These are phyloP conservation scores for Rhombomys opimus DNA, from an alignment of 2,113 vertebrate species.

Conservation along the genomic window DNA sequence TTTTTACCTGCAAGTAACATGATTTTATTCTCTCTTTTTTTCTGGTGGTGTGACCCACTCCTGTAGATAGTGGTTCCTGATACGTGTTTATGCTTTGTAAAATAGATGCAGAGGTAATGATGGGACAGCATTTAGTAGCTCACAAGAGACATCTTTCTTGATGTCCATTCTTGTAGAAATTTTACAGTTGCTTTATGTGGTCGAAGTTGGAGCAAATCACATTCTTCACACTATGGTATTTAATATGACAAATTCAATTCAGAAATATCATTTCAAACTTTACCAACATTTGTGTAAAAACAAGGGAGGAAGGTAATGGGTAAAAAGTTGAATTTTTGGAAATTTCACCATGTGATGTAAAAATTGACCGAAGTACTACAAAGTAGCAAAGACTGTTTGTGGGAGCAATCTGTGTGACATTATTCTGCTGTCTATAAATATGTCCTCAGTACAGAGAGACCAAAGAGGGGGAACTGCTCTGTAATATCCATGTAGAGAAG, in stretches of 20 bases:
- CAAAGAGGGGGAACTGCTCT: constrained; percentile 8
- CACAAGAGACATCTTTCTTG: not conserved
- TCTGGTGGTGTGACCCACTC: not conserved
- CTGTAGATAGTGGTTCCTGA: not conserved
- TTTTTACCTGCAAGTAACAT: not conserved
- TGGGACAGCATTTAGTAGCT: not conserved
- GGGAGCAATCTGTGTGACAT: constrained; percentile 67
- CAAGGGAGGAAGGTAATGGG: not conserved
- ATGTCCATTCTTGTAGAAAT: not conserved
- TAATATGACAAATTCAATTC: constrained; percentile 51
- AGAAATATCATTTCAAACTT: not conserved
- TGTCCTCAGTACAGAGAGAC: constrained; percentile 48
- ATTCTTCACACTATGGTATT: constrained; percentile 46
- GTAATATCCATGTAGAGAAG: constrained; percentile 53
- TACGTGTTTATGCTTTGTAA: not conserved
- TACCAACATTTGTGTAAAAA: not conserved
- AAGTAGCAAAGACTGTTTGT: constrained; percentile 70
- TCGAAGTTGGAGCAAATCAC: constrained; percentile 31
- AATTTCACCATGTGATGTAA: constrained; percentile 32
- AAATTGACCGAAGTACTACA: constrained; percentile 36
- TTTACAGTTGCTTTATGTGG: not conserved
- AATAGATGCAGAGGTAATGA: not conserved
- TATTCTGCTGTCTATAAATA: constrained; percentile 73
- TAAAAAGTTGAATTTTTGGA: constrained; percentile 16
- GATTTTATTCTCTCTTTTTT: not conserved